A percentile compares a stretch with the other conserved stretches of the same genome.
These are phyloP conservation scores for Clivina fossor DNA, from an alignment of 2,888 invertebrate genomes.

Conservation along the genomic window DNA sequence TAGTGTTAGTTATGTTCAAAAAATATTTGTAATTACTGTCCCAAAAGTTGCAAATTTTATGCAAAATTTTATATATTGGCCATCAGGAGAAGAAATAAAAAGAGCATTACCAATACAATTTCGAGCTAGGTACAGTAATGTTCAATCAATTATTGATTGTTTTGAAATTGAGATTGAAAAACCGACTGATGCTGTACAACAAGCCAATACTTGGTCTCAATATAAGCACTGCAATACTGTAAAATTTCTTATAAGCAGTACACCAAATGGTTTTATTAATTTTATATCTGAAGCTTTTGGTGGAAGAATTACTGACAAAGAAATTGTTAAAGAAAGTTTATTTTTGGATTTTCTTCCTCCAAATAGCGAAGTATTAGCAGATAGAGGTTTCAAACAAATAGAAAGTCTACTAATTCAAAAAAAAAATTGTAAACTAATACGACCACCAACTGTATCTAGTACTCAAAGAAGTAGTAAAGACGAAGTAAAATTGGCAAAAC, in stretches of 20 bases:
- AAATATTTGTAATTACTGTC: too few relatives aligned
- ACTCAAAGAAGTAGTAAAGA: neutral
- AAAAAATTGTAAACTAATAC: neutral
- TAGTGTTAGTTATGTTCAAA: too few relatives aligned
- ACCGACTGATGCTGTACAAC: neutral
- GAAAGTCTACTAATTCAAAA: neutral
- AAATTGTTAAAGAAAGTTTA: conserved; percentile 22
- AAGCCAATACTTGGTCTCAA: conserved; percentile 6
- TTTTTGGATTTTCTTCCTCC: conserved; percentile 24
- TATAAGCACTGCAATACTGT: conserved; percentile 35
- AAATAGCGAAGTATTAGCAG: neutral
- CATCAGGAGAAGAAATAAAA: neutral
- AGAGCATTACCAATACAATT: neutral
- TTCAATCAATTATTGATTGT: conserved; percentile 1
- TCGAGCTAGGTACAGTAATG: neutral
- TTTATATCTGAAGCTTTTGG: conserved; percentile 35
- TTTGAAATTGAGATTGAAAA: conserved; percentile 1
- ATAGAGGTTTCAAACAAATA: neutral
- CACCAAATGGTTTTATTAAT: conserved; percentile 34
- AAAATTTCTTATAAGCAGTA: conserved; percentile 35
- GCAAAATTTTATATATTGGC: too few relatives aligned
- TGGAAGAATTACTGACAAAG: conserved; percentile 32
- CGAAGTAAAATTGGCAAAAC: neutral
- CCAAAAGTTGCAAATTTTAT: too few relatives aligned
- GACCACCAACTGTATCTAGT: neutral